Base-by-base conservation (phyloP, 2,797 vertebrate genomes). In the Basileuterus tristriatus region DNA sequence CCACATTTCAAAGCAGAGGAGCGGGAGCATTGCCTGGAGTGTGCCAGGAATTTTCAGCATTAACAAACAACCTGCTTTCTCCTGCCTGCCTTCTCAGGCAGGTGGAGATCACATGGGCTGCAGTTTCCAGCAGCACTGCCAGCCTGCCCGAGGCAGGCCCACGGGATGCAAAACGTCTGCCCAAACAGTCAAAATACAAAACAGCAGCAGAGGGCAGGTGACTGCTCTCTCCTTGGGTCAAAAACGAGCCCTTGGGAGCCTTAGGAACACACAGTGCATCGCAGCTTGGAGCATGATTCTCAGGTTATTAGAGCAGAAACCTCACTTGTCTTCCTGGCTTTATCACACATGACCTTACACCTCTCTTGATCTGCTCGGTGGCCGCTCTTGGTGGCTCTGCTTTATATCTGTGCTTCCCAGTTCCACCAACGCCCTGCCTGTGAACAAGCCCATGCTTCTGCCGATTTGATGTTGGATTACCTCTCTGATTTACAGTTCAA, bases 291-390 rank as follows among this genome's bases (percentile, higher is more conserved):
- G 52, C 39, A 10, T 0, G 5, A 41, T 36, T 70, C 64, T 64
- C 29, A 37, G 64, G 68, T 85, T 89, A 90, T 93, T 59, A 6
- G 78, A 83, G 75, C 62, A 89, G 58, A 93, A 92, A 68, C 71
- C 68, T 78, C 41, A 13, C 72, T 76, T 41, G 10, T 58, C 71
- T 68, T 95, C 64, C 53, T 32, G 59, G 15, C 1, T 0, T 70
- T 64, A 90, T 44, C 81, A 64, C 7, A 3, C 24, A 22, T 62
- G 75, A 94, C 84, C 90, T 83, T 49, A 21, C 50, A 43, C 68
- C 81, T 70, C 69, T 56, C 53, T 85, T 47, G 58, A 74, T 84
- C 76, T 58, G 63, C 59, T 87, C 23, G 17, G 67, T 22, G 60
- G 44, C 39, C 0, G 0, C 52, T 71, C 56, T 55, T 7, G 3